phyloP scores from a whole-genome alignment of 2,113 vertebrate species.

The Cephalopholis sonnerati region DNA sequence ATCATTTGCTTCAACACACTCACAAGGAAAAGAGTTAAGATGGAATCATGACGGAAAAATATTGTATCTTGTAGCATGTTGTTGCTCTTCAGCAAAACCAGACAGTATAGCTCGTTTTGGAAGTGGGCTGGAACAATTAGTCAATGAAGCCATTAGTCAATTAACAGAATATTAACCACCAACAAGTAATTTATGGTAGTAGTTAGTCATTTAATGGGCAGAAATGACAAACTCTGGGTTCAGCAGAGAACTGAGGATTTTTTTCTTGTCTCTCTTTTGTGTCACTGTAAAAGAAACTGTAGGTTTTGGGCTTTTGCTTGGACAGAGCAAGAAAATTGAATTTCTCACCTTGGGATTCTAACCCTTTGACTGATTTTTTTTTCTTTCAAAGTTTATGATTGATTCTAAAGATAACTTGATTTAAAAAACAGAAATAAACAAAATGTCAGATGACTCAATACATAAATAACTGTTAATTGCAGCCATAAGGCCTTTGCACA shows the following conservation, averaged over 20 bases:
- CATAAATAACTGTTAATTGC: not conserved
- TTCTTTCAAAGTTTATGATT: not conserved
- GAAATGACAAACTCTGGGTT: not conserved
- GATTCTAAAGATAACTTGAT: not conserved
- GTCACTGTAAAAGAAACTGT: not conserved
- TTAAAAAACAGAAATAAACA: too few relatives aligned
- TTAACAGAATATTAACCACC: not conserved
- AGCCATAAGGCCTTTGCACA: too few relatives aligned
- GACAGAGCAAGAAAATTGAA: not conserved
- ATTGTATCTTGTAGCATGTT: not conserved
- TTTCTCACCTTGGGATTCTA: not conserved
- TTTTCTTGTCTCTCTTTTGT: not conserved
- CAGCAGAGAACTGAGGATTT: not conserved
- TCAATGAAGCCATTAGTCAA: not conserved
- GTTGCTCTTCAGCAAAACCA: slow-evolving; percentile 9
- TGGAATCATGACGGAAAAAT: slow-evolving; percentile 28
- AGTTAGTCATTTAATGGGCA: not conserved
- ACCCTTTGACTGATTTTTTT: not conserved
- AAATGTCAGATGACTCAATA: not conserved
- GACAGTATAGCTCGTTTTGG: not conserved
- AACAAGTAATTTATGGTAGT: not conserved
- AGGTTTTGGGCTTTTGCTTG: not conserved
- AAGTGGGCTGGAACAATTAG: not conserved
- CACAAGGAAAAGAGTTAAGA: slow-evolving; percentile 20
- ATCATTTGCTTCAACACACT: slow-evolving; percentile 44